A percentile compares a stretch with the other conserved stretches of the same genome.
These are phyloP conservation scores for Agrenia bidenticulata DNA, from an alignment of 2,888 invertebrate species.

Conservation along the genomic window DNA sequence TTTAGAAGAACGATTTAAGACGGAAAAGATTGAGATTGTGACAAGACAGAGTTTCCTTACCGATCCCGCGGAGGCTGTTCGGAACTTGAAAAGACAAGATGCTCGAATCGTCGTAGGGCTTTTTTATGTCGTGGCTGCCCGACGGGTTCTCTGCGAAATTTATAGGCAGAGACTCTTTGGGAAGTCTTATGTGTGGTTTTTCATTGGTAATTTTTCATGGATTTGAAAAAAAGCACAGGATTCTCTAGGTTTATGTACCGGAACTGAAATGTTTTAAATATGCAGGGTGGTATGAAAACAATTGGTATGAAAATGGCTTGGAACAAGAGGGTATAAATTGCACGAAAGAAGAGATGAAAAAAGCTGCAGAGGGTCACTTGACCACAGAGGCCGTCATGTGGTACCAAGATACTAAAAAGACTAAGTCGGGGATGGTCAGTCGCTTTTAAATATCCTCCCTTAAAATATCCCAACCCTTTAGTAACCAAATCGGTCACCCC, in stretches of 20 bases:
- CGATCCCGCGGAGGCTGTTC: conserved; percentile 93
- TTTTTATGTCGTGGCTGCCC: conserved; percentile 96
- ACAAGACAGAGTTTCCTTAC: conserved; percentile 95
- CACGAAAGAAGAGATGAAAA: conserved; percentile 87
- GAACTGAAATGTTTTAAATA: background rate
- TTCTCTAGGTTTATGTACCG: too few species aligned
- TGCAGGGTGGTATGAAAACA: conserved; percentile 95
- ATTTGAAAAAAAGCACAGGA: background rate
- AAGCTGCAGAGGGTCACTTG: conserved; percentile 94
- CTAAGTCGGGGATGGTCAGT: conserved; percentile 84
- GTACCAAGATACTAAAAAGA: conserved; percentile 90
- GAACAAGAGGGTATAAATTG: conserved; percentile 87
- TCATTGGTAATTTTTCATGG: conserved; percentile 78
- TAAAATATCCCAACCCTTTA: too few species aligned
- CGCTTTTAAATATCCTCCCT: too few species aligned
- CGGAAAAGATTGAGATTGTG: conserved; percentile 89
- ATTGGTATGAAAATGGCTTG: conserved; percentile 92
- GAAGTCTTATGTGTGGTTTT: conserved; percentile 97
- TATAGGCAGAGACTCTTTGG: conserved; percentile 93
- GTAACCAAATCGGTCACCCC: too few species aligned
- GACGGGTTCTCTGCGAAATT: conserved; percentile 93
- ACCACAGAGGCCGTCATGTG: conserved; percentile 99
- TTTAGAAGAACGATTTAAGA: conserved; percentile 88
- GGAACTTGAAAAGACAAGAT: conserved; percentile 88
- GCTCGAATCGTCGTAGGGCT: conserved; percentile 96